These are phyloP conservation scores for Bergia sp. DNA, from an alignment of 92 coral and sea anemone genomes.

Conservation along the genomic window DNA sequence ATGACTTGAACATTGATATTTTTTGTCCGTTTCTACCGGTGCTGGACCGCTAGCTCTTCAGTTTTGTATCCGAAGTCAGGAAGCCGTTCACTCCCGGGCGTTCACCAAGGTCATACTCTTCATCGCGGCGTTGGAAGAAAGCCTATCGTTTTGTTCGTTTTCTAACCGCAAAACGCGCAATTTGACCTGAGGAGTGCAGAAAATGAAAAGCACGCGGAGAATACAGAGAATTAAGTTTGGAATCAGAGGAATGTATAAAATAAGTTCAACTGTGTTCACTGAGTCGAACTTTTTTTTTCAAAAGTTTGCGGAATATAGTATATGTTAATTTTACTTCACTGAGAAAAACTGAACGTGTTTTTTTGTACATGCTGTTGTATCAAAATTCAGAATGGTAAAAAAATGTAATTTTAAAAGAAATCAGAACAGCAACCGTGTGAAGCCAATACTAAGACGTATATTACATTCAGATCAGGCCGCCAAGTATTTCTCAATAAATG, in stretches of 20 bases:
- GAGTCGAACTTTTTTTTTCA: not conserved
- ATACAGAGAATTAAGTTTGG: slow-evolving; percentile 29
- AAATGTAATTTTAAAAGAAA: too few species aligned
- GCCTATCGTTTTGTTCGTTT: not conserved
- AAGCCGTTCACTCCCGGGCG: not conserved
- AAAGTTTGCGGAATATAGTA: not conserved
- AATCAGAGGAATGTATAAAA: slow-evolving; percentile 6
- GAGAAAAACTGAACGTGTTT: not conserved
- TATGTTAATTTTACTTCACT: not conserved
- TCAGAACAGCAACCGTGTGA: not conserved
- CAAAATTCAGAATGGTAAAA: not conserved
- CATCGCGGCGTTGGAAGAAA: not conserved
- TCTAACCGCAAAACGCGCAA: slow-evolving; percentile 30
- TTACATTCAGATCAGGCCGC: too few species aligned
- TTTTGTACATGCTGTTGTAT: not conserved
- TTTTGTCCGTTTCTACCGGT: not conserved
- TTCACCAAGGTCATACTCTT: not conserved
- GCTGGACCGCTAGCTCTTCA: not conserved
- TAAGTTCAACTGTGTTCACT: not conserved
- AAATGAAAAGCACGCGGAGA: slow-evolving; percentile 20
- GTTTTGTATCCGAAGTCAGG: not conserved
- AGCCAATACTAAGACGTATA: not conserved
- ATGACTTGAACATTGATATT: too few species aligned
- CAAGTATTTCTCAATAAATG: too few species aligned
- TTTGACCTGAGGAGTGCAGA: slow-evolving; percentile 1